Conservation (phyloP, 2,888 invertebrate genomes). For the Trachelus stipa region DNA sequence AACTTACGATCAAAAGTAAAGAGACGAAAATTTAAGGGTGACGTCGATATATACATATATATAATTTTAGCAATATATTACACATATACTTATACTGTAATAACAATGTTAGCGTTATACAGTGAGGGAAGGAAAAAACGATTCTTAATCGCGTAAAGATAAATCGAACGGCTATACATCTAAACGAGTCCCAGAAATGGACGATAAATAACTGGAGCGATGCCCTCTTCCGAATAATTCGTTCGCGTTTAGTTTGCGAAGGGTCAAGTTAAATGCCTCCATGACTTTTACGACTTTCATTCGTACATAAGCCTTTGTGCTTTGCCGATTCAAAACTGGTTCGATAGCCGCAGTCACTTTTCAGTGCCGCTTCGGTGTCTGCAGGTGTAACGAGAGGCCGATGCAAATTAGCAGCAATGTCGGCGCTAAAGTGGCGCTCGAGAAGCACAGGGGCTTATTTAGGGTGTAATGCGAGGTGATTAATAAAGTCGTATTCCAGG, state of each 20-base stretch:
- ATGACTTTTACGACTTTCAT: not conserved
- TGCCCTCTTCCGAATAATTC: not conserved
- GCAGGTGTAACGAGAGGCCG: slow-evolving; percentile 10
- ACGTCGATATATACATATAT: not conserved
- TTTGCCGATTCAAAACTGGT: not conserved
- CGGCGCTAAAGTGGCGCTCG: slow-evolving; percentile 12
- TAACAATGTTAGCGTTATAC: not conserved
- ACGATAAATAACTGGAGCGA: not conserved
- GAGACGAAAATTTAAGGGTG: not conserved
- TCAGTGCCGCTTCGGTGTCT: not conserved
- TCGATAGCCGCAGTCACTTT: not conserved
- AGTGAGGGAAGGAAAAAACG: not conserved
- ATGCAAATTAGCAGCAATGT: slow-evolving; percentile 10
- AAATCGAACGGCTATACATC: not conserved
- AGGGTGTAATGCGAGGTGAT: slow-evolving; percentile 33
- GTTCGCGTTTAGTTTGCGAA: not conserved
- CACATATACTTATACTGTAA: not conserved
- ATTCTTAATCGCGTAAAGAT: not conserved
- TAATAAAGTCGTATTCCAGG: slow-evolving; percentile 31
- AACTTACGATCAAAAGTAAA: not conserved
- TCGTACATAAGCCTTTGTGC: not conserved
- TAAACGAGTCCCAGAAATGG: not conserved
- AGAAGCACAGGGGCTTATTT: slow-evolving; percentile 28
- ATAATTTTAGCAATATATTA: not conserved
- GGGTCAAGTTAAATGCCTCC: not conserved